A percentile compares a stretch with the other conserved stretches of the same genome.
Conservation (phyloP, 2,888 invertebrate species). For the Lithodes maja region DNA sequence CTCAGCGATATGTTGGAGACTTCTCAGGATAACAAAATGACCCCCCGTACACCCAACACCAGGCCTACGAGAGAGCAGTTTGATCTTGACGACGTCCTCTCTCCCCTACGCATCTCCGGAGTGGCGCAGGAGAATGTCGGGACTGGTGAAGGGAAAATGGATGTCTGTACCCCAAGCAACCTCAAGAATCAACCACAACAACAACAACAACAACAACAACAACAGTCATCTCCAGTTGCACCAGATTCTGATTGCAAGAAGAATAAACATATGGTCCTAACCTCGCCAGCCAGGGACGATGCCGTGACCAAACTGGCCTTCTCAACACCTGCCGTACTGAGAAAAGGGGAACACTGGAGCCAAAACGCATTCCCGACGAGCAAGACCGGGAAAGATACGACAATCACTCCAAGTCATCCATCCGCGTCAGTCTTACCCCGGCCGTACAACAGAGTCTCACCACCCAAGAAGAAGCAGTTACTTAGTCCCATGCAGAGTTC, state of each 20-base stretch:
- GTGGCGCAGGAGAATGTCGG: neutral
- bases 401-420: neutral
- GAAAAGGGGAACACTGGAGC: too few species aligned
- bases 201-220: neutral
- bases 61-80: neutral
- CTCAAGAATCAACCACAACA: neutral
- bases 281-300: too few species aligned
- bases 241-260: too few species aligned
- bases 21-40: neutral
- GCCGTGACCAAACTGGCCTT: too few species aligned
- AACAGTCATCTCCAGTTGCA: neutral
- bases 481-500: slow-evolving; percentile 16
- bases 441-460: neutral
- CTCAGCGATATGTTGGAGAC: neutral
- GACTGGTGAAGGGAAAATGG: neutral
- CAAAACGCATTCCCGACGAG: too few species aligned
- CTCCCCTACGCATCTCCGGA: neutral
- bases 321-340: too few species aligned
- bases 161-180: neutral
- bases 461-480: slow-evolving; percentile 28
- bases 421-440: neutral
- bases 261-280: too few species aligned
- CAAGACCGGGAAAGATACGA: too few species aligned
- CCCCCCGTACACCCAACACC: neutral
- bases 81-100: neutral